Percentiles rank a stretch among this genome's conserved stretches.
Evolutionary conservation across 1,140 invertebrate genomes (phyloP).

Genomic region (Parasteatoda tepidariorum): DNA sequence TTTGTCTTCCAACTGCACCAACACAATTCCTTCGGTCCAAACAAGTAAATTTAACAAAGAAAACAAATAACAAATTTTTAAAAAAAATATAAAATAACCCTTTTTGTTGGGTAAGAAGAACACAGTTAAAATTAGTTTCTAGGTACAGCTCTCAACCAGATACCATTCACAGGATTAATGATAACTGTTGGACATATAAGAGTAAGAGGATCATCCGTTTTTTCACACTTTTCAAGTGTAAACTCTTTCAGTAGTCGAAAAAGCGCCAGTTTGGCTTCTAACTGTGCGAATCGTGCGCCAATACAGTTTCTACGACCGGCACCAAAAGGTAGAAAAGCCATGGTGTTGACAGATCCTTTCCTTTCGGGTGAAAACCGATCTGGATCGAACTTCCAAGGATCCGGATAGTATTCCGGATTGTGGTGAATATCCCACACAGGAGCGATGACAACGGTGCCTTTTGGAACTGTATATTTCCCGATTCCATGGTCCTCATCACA

Average conservation of each 20-base stretch:
- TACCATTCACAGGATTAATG: slow-evolving; percentile 64
- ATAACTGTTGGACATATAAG: slow-evolving; percentile 64
- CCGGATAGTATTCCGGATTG: slow-evolving; percentile 69
- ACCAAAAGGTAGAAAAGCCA: slow-evolving; percentile 72
- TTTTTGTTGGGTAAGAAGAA: too few relatives aligned
- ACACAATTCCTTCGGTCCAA: slow-evolving; percentile 73
- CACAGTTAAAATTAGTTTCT: too few relatives aligned
- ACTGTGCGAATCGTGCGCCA: slow-evolving; percentile 76
- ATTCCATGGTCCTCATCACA: slow-evolving; percentile 64
- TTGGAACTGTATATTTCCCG: slow-evolving; percentile 66
- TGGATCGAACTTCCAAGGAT: slow-evolving; percentile 71
- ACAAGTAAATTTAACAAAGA: too few relatives aligned
- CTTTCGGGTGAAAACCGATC: slow-evolving; percentile 67
- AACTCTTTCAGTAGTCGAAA: slow-evolving; percentile 66
- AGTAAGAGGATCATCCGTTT: slow-evolving; percentile 61
- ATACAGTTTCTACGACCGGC: slow-evolving; percentile 72
- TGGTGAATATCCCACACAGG: slow-evolving; percentile 70
- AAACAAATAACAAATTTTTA: too few relatives aligned
- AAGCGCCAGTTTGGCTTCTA: slow-evolving; percentile 76
- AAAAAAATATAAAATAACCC: too few relatives aligned
- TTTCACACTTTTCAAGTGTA: slow-evolving; percentile 64
- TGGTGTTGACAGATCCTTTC: slow-evolving; percentile 64
- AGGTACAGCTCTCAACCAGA: slow-evolving; percentile 62
- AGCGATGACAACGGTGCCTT: slow-evolving; percentile 67
- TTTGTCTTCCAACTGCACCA: slow-evolving; percentile 77